Conservation (phyloP, 2,888 invertebrate genomes). For the Drosophila robusta region DNA sequence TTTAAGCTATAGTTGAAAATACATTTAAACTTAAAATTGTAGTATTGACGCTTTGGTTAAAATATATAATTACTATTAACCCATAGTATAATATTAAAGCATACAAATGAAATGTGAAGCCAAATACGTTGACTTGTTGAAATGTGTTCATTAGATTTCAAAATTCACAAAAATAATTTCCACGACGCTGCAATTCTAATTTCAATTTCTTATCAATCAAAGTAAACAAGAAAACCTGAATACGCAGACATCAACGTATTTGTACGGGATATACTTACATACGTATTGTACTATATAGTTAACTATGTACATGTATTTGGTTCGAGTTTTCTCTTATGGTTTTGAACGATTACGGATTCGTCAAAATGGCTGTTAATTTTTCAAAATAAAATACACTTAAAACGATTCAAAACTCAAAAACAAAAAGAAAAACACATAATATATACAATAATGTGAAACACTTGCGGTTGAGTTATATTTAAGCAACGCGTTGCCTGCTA, state of each 20-base stretch:
- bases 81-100: constrained; percentile 17
- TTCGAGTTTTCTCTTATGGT: constrained; percentile 65
- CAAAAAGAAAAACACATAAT: constrained; percentile 28
- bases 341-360: constrained; percentile 82
- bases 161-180: constrained; percentile 12
- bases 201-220: constrained; percentile 19
- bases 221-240: constrained; percentile 32
- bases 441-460: constrained; percentile 28
- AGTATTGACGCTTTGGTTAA: constrained; percentile 55
- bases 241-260: constrained; percentile 35
- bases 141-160: constrained; percentile 51
- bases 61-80: constrained; percentile 20
- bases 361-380: constrained; percentile 85
- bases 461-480: constrained; percentile 66
- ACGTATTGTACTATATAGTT: constrained; percentile 34
- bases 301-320: constrained; percentile 58
- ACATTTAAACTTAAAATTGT: constrained; percentile 32
- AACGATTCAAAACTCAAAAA: constrained; percentile 44
- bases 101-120: constrained; percentile 34
- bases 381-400: constrained; percentile 87
- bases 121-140: constrained; percentile 59
- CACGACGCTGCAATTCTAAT: constrained; percentile 18
- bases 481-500: constrained; percentile 71
- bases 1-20: constrained; percentile 37
- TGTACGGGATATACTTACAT: constrained; percentile 38